Base-by-base conservation (phyloP, 2,113 vertebrate genomes). In the Microtus montanus region DNA sequence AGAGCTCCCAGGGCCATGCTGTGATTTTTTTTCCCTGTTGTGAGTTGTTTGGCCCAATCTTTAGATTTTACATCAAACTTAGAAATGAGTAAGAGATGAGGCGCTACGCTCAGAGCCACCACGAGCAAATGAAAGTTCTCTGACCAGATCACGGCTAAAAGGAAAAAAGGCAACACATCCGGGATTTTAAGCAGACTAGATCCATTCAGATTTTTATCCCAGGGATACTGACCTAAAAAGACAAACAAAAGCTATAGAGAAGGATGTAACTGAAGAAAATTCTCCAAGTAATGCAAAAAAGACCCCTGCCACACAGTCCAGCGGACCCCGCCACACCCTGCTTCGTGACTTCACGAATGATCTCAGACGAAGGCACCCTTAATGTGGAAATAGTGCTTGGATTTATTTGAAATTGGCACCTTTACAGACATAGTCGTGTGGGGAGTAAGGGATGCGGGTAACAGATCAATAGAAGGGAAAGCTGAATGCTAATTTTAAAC, bases 151-250 rank as follows among this genome's bases (percentile, higher is more conserved):
- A 84, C 54, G 1, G 86, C 87, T 93, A 92, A 94, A 95, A 19
- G 28, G 30, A 26, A 61, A 83, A 93, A 92, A 68, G 41, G 83
- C 89, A 95, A 1, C 33, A 44, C 95, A 95, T 98, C 96, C 86
- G 95, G 14, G 97, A 97, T 95, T 97, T 70, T 70, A 79, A 91
- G 95, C 58, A 97, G 96, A 98, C 98, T 97, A 97, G 98, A 98
- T 97, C 96, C 97, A 98, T 98, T 95, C 79, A 77, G 74, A 92
- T 84, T 97, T 97, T 89, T 92, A 97, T 24, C 78, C 86, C 92
- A 96, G 70, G 74, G 93, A 93, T 6, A 4, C 2, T 88, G 95
- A 97, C 96, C 95, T 77, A 96, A 97, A 85, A 94, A 88, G 93
- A 93, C 85, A 93, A 89, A 95, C 49, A 58, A 52, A 96, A 73